These are phyloP conservation scores for Carcina quercana DNA, from an alignment of 2,888 invertebrate species.

Conservation along the genomic window DNA sequence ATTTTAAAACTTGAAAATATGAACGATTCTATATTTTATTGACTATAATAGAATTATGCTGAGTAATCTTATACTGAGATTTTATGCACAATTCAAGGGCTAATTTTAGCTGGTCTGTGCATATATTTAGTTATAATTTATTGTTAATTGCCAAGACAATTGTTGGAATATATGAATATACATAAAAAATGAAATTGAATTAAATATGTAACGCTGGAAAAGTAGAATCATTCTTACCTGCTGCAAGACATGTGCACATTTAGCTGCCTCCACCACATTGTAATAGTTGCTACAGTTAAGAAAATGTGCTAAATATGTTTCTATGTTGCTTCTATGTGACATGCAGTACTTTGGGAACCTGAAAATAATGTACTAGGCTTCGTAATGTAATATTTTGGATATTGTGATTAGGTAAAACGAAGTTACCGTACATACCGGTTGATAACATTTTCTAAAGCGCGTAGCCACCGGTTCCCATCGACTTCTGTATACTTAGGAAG, in stretches of 20 bases:
- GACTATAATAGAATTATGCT: no score
- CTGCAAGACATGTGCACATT: slow-evolving; percentile 55
- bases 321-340: slow-evolving; percentile 44
- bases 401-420: slow-evolving; percentile 35
- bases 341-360: slow-evolving; percentile 61
- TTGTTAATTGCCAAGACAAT: no score
- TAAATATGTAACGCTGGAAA: no score
- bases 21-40: no score
- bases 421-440: slow-evolving; percentile 58
- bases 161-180: no score
- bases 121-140: no score
- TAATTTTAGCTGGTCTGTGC: no score
- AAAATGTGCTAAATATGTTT: slow-evolving; percentile 38
- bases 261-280: slow-evolving; percentile 54
- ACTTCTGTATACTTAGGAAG: slow-evolving; percentile 35
- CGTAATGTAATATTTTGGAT: not conserved
- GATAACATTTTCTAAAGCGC: slow-evolving; percentile 38
- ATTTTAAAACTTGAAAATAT: no score
- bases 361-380: slow-evolving; percentile 14
- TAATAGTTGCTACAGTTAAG: slow-evolving; percentile 38
- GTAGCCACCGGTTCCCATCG: slow-evolving; percentile 40
- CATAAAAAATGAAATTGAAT: no score
- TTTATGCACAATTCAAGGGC: no score
- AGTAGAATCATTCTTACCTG: slow-evolving; percentile 34
- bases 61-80: no score